These are phyloP conservation scores for Petroica traversi DNA, from an alignment of 2,113 vertebrate species.

Conservation along the genomic window DNA sequence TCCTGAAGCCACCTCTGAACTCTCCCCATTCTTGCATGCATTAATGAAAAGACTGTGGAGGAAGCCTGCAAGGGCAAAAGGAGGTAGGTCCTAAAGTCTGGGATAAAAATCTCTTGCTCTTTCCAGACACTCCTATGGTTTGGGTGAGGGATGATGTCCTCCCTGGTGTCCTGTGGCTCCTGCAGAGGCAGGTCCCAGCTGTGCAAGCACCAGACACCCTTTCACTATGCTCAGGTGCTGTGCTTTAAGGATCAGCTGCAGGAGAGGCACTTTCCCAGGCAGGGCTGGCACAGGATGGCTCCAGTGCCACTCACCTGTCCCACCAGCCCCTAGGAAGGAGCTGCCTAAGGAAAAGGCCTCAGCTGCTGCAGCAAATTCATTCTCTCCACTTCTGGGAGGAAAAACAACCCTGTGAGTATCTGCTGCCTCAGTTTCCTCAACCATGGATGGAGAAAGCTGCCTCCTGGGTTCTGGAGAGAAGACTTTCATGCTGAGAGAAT, in stretches of 20 bases:
- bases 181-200: background rate
- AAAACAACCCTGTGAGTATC: background rate
- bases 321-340: background rate
- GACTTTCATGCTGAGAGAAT: background rate
- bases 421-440: slow-evolving; percentile 18
- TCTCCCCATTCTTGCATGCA: background rate
- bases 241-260: background rate
- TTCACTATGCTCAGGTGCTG: background rate
- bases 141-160: background rate
- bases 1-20: background rate
- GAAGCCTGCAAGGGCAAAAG: background rate
- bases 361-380: background rate
- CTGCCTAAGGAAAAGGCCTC: background rate
- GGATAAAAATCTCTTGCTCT: background rate
- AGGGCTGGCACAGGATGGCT: background rate
- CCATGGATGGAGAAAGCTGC: background rate
- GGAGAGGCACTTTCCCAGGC: background rate
- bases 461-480: background rate
- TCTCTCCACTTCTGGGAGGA: background rate
- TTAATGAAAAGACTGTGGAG: background rate
- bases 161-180: background rate
- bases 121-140: background rate
- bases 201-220: background rate
- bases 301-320: background rate
- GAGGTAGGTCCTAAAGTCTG: background rate